Conservation (phyloP, 2,888 invertebrate species). For the Gymnosoma rotundatum region DNA sequence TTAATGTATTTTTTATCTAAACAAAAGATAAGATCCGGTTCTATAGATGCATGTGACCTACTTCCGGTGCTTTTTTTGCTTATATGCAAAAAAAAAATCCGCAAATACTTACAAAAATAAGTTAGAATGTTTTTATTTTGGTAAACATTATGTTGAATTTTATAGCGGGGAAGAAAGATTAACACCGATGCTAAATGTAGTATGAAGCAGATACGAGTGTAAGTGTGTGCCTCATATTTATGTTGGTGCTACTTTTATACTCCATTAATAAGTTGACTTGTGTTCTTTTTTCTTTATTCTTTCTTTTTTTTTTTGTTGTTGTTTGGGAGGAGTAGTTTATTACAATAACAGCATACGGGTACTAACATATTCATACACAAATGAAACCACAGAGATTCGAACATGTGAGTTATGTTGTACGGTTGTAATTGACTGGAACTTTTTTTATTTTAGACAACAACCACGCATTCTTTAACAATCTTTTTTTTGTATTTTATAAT, state of each 20-base stretch:
- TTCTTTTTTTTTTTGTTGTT: too few relatives aligned
- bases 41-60: conserved; percentile 71
- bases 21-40: conserved; percentile 71
- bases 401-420: conserved; percentile 22
- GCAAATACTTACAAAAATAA: conserved; percentile 13
- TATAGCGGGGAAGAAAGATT: background rate
- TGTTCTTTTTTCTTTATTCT: conserved; percentile 31
- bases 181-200: conserved; percentile 5
- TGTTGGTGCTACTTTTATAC: conserved; percentile 59
- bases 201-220: background rate
- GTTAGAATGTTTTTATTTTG: conserved; percentile 25
- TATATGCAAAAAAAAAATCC: conserved; percentile 31
- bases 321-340: conserved; percentile 49
- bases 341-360: conserved; percentile 39
- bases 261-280: conserved; percentile 67
- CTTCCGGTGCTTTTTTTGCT: conserved; percentile 68
- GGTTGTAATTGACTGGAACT: conserved; percentile 25
- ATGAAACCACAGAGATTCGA: background rate
- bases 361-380: conserved; percentile 30
- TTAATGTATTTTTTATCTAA: conserved; percentile 46
- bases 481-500: conserved; percentile 26
- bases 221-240: conserved; percentile 25
- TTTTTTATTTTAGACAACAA: conserved; percentile 41
- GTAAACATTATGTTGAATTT: conserved; percentile 29
- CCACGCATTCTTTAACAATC: conserved; percentile 54